phyloP scores from a whole-genome alignment of 2,888 invertebrate genomes.

The Eupeodes luniger region DNA sequence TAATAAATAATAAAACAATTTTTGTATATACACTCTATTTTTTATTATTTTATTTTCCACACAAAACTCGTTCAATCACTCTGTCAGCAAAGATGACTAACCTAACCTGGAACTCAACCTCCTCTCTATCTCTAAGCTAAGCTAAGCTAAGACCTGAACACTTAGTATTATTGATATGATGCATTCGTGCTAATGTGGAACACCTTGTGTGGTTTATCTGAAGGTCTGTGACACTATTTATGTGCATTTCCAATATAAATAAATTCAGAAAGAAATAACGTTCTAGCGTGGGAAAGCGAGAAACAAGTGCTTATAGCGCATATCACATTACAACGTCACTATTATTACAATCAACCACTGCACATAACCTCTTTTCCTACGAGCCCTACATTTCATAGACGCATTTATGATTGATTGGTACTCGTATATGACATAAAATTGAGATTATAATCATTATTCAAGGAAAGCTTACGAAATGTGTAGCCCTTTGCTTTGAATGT shows the following conservation, averaged over 20 bases:
- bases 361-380: conserved; percentile 50
- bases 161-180: neutral
- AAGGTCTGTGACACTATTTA: conserved; percentile 49
- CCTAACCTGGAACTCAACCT: conserved; percentile 43
- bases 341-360: neutral
- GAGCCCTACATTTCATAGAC: conserved; percentile 39
- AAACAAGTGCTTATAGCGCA: conserved; percentile 35
- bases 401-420: conserved; percentile 40
- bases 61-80: conserved; percentile 25
- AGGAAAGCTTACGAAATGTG: conserved; percentile 35
- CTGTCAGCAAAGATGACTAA: conserved; percentile 21
- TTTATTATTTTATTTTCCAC: neutral
- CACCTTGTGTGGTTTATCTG: conserved; percentile 39
- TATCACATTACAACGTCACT: conserved; percentile 51
- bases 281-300: conserved; percentile 60
- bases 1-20: neutral
- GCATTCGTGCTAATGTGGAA: conserved; percentile 15
- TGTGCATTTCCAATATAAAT: neutral
- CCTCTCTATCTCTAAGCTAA: conserved; percentile 15
- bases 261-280: conserved; percentile 9
- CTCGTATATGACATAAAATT: neutral
- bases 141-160: conserved; percentile 1
- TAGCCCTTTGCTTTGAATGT: conserved; percentile 4
- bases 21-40: neutral
- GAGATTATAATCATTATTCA: conserved; percentile 16